Evolutionary conservation across 1,140 invertebrate species (phyloP), one percentile per base, ranked within the genome.

Genomic region (Listronotus oregonensis): DNA sequence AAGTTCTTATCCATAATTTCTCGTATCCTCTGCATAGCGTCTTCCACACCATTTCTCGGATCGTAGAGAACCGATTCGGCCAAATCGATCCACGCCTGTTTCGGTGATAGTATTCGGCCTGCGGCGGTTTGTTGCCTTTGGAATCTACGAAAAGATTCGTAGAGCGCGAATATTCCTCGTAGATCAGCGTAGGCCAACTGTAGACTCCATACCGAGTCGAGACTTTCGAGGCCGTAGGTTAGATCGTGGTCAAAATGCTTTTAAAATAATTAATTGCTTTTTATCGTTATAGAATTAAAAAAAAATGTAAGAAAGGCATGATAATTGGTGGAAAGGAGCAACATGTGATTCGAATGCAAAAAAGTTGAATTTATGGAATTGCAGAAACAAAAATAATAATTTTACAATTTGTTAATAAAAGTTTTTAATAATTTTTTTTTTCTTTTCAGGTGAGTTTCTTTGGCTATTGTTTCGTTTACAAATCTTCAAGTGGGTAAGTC

Each of bases 51-150:
- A 9, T 77, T 76, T 46, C 81, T 83, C 0, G 82, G 76, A 69
- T 88, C 85, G 42, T 81, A 79, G 14, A 90, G 74, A 15, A 90
- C 79, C 0, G 82, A 81, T 40, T 88, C 82, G 0, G 86, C 83
- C 44, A 91, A 76, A 75, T 88, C 84, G 10, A 82, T 66, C 81
- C 88, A 86, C n/a, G 83, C 83, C 49, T 79, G 81, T 43, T 75
- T 76, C 6, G 79, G 82, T 14, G 80, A 82, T 14, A 75, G 83
- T 17, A 80, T 79, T 14, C 75, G 67, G 2, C 79, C 80, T 9
- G 80, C 77, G 27, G 49, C 75, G 43, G 78, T 83, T 73, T 82
- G 82, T 64, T 81, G 80, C 68, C 76, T 80, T 70, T 85, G 80
- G 68, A 86, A 85, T 51, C 82, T 76, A 3, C 85, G 70, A 68